phyloP scores from a whole-genome alignment of 2,113 vertebrate species.

The Parotia lawesii region DNA sequence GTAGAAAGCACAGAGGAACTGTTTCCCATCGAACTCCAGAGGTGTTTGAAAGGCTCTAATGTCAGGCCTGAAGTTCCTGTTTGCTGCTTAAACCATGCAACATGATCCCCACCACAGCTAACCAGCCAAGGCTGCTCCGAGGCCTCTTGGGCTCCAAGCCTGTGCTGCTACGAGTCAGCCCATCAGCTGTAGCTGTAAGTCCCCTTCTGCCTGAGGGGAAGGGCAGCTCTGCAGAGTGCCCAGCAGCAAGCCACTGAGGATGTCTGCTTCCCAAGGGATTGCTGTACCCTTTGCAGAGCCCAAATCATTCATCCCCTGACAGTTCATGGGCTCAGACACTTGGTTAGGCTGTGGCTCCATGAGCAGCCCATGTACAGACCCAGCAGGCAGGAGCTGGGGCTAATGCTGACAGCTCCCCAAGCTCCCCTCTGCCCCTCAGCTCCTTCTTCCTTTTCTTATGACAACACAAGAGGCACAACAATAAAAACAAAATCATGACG shows the following conservation, averaged over 20 bases:
- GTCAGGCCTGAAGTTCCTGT: not conserved
- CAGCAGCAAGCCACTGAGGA: not conserved
- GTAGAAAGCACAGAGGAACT: not conserved
- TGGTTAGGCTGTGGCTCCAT: not conserved
- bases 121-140: not conserved
- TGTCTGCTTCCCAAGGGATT: not conserved
- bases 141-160: not conserved
- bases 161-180: not conserved
- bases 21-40: not conserved
- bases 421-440: not conserved
- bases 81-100: not conserved
- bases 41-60: not conserved
- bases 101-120: rapidly evolving
- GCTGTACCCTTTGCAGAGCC: not conserved
- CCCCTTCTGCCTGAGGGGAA: not conserved
- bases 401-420: not conserved
- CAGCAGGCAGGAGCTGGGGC: not conserved
- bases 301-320: not conserved
- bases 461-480: not conserved
- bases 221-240: not conserved
- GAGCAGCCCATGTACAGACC: not conserved
- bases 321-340: not conserved
- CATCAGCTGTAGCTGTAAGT: not conserved
- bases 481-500: not conserved
- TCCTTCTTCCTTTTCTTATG: not conserved